phyloP scores from a whole-genome alignment of 2,888 invertebrate genomes.

The Anodontia alba region DNA sequence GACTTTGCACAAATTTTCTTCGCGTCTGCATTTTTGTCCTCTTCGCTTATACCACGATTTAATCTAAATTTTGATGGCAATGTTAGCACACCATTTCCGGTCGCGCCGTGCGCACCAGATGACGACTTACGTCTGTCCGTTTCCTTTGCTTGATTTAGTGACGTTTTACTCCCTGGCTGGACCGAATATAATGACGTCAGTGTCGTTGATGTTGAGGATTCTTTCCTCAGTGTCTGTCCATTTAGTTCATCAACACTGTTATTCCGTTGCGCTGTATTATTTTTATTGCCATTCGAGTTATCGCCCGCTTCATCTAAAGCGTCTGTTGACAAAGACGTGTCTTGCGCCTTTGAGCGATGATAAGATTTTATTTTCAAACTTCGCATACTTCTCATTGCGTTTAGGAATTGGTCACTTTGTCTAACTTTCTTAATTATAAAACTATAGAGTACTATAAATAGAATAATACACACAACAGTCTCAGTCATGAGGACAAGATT shows the following conservation, averaged over 20 bases:
- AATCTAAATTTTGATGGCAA: not conserved
- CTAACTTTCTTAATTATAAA: slow-evolving; percentile 51
- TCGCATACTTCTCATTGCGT: slow-evolving; percentile 41
- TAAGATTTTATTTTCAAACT: slow-evolving; percentile 4
- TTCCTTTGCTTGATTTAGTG: not conserved
- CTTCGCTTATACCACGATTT: not conserved
- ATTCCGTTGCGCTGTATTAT: not conserved
- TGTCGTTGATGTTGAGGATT: not conserved
- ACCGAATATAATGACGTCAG: not conserved
- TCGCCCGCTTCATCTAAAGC: slow-evolving; percentile 7
- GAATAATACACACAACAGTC: slow-evolving; percentile 36
- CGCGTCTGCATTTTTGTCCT: not conserved
- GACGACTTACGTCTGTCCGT: not conserved
- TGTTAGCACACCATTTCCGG: not conserved
- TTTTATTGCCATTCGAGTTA: not conserved
- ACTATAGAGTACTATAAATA: slow-evolving; percentile 42
- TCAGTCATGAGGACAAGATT: slow-evolving; percentile 35
- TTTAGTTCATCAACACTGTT: not conserved
- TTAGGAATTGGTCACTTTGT: slow-evolving; percentile 49
- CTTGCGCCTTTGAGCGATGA: not conserved
- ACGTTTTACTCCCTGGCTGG: not conserved
- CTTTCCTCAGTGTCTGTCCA: not conserved
- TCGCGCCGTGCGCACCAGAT: not conserved
- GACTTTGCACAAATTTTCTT: not conserved
- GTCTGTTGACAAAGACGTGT: slow-evolving; percentile 32